These are phyloP conservation scores for Sarcophaga bullata DNA, from an alignment of 1,140 invertebrate genomes.

Conservation along the genomic window DNA sequence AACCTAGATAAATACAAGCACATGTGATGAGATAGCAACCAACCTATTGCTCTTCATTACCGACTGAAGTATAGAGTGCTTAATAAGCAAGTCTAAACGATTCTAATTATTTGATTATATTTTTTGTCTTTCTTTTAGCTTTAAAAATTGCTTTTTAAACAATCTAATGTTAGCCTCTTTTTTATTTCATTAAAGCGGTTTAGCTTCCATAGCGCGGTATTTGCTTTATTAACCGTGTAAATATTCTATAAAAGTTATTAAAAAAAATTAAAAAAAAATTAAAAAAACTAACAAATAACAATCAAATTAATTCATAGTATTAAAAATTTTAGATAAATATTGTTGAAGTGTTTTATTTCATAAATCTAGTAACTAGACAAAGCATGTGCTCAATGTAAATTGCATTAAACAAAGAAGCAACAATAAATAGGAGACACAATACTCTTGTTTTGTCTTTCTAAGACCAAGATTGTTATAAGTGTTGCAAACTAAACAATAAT, in stretches of 20 bases:
- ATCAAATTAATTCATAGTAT: conserved; percentile 11
- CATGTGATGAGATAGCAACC: too few relatives aligned
- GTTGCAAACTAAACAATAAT: too few relatives aligned
- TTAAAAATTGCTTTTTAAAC: background rate
- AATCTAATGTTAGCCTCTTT: background rate
- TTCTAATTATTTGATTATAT: too few relatives aligned
- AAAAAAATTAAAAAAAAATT: background rate
- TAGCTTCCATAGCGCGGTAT: background rate
- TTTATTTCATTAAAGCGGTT: background rate
- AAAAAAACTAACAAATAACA: too few relatives aligned
- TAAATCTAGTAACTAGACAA: too few relatives aligned
- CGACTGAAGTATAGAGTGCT: too few relatives aligned
- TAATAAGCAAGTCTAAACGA: too few relatives aligned
- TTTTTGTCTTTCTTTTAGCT: too few relatives aligned
- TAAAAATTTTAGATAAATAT: conserved; percentile 12
- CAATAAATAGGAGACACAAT: background rate
- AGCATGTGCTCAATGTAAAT: background rate
- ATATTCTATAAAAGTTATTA: conserved; percentile 16
- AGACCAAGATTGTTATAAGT: too few relatives aligned
- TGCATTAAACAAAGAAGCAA: background rate
- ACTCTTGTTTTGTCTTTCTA: too few relatives aligned
- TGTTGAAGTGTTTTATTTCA: background rate
- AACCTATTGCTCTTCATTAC: too few relatives aligned
- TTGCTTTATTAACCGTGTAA: background rate
- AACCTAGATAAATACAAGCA: too few relatives aligned